phyloP scores from a whole-genome alignment of 2,797 vertebrate species.

The Sebastes taczanowskii region DNA sequence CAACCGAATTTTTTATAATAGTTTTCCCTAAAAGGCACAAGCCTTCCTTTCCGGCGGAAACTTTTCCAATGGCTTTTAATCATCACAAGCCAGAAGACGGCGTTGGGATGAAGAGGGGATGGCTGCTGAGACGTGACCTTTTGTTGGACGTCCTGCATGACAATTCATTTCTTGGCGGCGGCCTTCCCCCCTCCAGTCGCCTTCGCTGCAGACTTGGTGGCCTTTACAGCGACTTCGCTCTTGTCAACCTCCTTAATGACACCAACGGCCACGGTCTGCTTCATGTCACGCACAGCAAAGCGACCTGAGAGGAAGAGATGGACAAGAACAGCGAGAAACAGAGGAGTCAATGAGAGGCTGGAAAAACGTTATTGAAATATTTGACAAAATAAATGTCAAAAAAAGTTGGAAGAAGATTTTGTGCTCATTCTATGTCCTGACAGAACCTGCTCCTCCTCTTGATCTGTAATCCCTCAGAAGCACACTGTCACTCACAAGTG shows the following conservation, averaged over 20 bases:
- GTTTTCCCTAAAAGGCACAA: constrained; percentile 32
- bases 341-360: background rate
- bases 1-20: constrained; percentile 24
- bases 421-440: background rate
- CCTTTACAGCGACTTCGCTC: too few relatives aligned
- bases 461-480: too few relatives aligned
- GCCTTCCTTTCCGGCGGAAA: constrained; percentile 83
- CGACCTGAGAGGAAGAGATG: constrained; percentile 59
- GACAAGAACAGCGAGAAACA: background rate
- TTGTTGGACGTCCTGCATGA: constrained; percentile 50
- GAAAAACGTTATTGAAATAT: background rate
- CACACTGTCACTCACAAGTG: too few relatives aligned
- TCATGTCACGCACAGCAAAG: constrained; percentile 84
- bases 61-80: constrained; percentile 85
- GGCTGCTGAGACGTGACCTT: constrained; percentile 32
- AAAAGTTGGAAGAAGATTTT: background rate
- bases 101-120: constrained; percentile 22
- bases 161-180: constrained; percentile 73
- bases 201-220: constrained; percentile 78
- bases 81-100: constrained; percentile 76
- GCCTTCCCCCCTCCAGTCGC: too few relatives aligned
- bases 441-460: background rate
- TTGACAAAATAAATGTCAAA: background rate
- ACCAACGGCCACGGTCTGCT: constrained; percentile 84
- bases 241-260: constrained; percentile 71